Conservation (phyloP, 2,797 vertebrate genomes). For the Sparus aurata region DNA sequence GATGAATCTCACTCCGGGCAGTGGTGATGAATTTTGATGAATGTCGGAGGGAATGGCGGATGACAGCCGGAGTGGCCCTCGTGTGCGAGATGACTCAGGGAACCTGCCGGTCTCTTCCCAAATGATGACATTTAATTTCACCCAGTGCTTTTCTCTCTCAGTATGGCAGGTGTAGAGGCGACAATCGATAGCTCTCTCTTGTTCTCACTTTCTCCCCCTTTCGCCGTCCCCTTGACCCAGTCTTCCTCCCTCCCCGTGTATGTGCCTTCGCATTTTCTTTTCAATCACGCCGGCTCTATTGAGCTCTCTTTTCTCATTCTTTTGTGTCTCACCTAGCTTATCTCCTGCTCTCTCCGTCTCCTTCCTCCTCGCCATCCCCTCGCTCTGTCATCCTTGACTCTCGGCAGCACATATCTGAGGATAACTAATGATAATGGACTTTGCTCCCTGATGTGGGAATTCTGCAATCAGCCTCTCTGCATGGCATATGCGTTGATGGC, state of each 20-base stretch:
- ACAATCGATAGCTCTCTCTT: constrained; percentile 73
- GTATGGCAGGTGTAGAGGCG: constrained; percentile 63
- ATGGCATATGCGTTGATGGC: constrained; percentile 71
- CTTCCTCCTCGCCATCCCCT: constrained; percentile 33
- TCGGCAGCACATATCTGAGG: constrained; percentile 67
- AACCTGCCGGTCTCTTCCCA: constrained; percentile 63
- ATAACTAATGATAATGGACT: constrained; percentile 83
- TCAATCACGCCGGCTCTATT: constrained; percentile 34
- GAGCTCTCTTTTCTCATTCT: constrained; percentile 37
- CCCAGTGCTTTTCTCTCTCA: constrained; percentile 61
- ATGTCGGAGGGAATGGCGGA: constrained; percentile 68
- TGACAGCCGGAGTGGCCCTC: constrained; percentile 72
- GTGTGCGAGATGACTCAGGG: constrained; percentile 54
- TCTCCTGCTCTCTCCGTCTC: constrained; percentile 25
- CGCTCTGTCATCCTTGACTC: constrained; percentile 67
- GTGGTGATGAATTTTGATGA: constrained; percentile 77
- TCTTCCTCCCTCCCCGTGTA: background rate
- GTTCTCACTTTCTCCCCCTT: constrained; percentile 30
- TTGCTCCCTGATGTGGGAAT: constrained; percentile 79
- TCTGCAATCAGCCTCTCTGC: constrained; percentile 78
- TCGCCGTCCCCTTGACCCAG: background rate
- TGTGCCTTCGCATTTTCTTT: constrained; percentile 42
- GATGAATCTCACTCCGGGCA: constrained; percentile 67
- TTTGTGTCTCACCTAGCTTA: constrained; percentile 17
- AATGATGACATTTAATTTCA: constrained; percentile 82